These are phyloP conservation scores for Anaspis maculata DNA, from an alignment of 2,888 invertebrate species.

Conservation along the genomic window DNA sequence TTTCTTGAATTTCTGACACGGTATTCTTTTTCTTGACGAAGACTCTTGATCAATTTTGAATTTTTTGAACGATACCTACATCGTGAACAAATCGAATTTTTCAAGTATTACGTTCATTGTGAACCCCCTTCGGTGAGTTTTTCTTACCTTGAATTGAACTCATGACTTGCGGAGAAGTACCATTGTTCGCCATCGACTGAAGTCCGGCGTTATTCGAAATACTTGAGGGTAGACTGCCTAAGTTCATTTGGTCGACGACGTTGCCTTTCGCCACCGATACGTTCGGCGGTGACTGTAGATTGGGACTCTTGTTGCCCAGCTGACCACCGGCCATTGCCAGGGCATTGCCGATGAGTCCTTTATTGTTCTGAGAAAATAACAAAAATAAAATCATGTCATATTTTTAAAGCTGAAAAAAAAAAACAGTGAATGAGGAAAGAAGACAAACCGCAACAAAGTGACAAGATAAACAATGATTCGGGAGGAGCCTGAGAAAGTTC, in stretches of 20 bases:
- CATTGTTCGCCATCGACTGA: conserved; percentile 55
- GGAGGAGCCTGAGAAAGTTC: not conserved
- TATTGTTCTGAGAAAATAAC: conserved; percentile 54
- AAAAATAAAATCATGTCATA: conserved; percentile 1
- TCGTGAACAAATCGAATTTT: no score
- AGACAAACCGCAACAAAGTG: no score
- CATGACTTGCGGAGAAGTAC: conserved; percentile 63
- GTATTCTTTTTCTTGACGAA: no score
- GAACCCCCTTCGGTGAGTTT: no score
- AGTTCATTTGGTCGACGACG: conserved; percentile 56
- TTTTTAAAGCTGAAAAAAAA: conserved; percentile 1
- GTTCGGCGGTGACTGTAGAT: conserved; percentile 77
- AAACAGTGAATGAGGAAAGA: no score
- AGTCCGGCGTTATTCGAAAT: conserved; percentile 46
- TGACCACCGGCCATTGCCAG: conserved; percentile 66
- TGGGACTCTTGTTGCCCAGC: conserved; percentile 75
- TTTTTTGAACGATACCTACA: no score
- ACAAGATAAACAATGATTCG: no score
- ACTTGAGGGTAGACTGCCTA: conserved; percentile 48
- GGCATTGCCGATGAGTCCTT: conserved; percentile 61
- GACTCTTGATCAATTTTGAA: no score
- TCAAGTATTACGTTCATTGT: no score
- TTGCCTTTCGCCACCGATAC: conserved; percentile 61
- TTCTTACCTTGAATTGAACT: conserved; percentile 64
- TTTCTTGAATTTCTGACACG: no score